Percentiles rank a stretch among this genome's conserved stretches.
These are phyloP conservation scores for Cryptus viduatorius DNA, from an alignment of 2,888 invertebrate species.

Conservation along the genomic window DNA sequence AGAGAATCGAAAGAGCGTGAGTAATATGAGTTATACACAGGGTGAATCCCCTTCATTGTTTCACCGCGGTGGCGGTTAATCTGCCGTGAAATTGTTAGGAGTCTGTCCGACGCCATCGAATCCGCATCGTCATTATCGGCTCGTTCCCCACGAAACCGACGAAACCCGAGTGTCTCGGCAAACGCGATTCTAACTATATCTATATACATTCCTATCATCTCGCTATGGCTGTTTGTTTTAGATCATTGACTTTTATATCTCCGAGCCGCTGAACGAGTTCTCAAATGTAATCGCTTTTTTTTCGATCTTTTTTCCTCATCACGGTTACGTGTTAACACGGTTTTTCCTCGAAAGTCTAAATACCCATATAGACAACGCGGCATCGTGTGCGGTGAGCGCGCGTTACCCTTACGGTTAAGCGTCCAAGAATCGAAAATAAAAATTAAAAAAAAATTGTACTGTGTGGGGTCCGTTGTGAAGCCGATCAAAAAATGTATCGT, in stretches of 20 bases:
- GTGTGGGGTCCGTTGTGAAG: neutral
- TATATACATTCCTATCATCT: slow-evolving; percentile 23
- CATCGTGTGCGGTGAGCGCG: slow-evolving; percentile 35
- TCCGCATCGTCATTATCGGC: slow-evolving; percentile 80
- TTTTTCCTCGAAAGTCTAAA: slow-evolving; percentile 49
- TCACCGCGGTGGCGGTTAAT: slow-evolving; percentile 82
- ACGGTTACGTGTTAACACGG: slow-evolving; percentile 16
- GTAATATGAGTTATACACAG: slow-evolving; percentile 57
- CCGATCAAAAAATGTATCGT: slow-evolving; percentile 12
- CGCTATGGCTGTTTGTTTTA: slow-evolving; percentile 58
- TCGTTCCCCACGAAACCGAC: slow-evolving; percentile 70
- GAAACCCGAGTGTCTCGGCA: slow-evolving; percentile 47
- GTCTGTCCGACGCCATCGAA: slow-evolving; percentile 80
- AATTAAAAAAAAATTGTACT: neutral
- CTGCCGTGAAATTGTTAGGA: slow-evolving; percentile 84
- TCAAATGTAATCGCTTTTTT: slow-evolving; percentile 40
- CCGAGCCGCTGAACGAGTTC: neutral
- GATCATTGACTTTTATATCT: slow-evolving; percentile 44
- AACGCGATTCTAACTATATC: slow-evolving; percentile 13
- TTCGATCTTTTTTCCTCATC: neutral
- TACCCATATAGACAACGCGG: slow-evolving; percentile 4
- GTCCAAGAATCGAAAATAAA: neutral
- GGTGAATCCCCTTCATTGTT: slow-evolving; percentile 79
- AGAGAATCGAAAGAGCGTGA: slow-evolving; percentile 58
- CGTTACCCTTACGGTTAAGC: slow-evolving; percentile 12